Conservation (phyloP, 2,113 vertebrate genomes). For the Neolamprologus tretocephalus region DNA sequence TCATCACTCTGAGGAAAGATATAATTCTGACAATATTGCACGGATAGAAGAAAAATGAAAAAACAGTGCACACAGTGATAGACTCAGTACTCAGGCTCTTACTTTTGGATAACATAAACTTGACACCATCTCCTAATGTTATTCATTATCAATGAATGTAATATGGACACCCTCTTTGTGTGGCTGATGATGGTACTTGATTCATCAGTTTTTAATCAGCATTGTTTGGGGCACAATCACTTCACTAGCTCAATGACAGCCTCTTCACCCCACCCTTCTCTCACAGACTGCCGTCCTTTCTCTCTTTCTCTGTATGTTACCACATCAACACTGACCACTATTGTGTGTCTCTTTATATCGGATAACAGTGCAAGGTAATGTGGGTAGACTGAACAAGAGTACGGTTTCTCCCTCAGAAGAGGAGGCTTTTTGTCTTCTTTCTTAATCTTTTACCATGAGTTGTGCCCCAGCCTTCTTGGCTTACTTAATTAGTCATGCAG, state of each 20-base stretch:
- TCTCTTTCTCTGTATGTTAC: not conserved
- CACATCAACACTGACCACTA: slow-evolving; percentile 45
- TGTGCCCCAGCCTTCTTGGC: slow-evolving; percentile 38
- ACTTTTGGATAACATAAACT: not conserved
- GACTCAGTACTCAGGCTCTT: not conserved
- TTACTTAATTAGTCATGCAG: slow-evolving; percentile 61
- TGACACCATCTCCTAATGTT: not conserved
- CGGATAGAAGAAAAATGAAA: not conserved
- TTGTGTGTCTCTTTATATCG: slow-evolving; percentile 55
- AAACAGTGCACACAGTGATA: not conserved
- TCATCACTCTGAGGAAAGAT: not conserved
- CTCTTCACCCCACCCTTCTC: not conserved
- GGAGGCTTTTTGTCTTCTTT: slow-evolving; percentile 50
- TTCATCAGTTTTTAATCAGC: slow-evolving; percentile 45
- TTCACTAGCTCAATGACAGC: not conserved
- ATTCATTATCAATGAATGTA: not conserved
- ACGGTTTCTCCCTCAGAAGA: slow-evolving; percentile 47
- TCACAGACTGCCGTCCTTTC: slow-evolving; percentile 1
- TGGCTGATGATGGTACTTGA: not conserved
- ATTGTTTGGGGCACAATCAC: slow-evolving; percentile 23
- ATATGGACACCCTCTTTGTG: not conserved
- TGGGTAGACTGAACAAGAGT: slow-evolving; percentile 45
- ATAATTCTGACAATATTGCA: not conserved
- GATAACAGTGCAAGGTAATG: slow-evolving; percentile 39
- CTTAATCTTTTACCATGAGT: slow-evolving; percentile 22